Evolutionary conservation across 2,888 invertebrate genomes (phyloP).

Genomic region (Troides oblongomaculatus): DNA sequence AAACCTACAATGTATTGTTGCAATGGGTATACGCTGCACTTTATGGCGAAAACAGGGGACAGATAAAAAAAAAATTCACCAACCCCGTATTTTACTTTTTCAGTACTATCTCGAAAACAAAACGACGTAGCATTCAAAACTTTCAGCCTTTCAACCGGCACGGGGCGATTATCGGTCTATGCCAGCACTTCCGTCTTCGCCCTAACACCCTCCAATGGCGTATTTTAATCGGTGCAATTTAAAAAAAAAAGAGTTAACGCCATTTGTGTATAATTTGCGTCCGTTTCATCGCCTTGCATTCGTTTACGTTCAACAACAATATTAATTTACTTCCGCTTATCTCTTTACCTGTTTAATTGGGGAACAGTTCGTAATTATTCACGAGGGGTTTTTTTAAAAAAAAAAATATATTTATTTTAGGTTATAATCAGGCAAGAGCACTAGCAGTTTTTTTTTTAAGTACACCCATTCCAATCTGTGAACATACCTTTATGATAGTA

Average conservation of each 20-base stretch:
- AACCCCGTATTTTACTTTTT: slow-evolving; percentile 16
- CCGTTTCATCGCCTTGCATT: slow-evolving; percentile 40
- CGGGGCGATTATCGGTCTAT: slow-evolving; percentile 41
- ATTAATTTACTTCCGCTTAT: slow-evolving; percentile 3
- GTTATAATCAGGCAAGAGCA: too few species aligned
- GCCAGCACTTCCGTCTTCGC: slow-evolving; percentile 36
- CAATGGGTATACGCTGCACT: background rate
- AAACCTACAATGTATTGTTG: background rate
- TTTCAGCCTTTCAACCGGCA: slow-evolving; percentile 23
- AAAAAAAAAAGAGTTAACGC: slow-evolving; percentile 32
- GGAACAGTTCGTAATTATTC: slow-evolving; percentile 8
- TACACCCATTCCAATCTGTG: too few species aligned
- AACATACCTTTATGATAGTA: too few species aligned
- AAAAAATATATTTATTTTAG: too few species aligned
- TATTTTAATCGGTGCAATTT: slow-evolving; percentile 41
- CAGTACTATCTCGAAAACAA: slow-evolving; percentile 20
- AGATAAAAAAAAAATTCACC: slow-evolving; percentile 14
- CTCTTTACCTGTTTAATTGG: slow-evolving; percentile 23
- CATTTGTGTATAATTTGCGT: slow-evolving; percentile 41
- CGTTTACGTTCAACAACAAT: slow-evolving; percentile 33
- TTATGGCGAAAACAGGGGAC: background rate
- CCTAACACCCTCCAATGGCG: slow-evolving; percentile 32
- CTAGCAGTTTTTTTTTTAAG: too few species aligned
- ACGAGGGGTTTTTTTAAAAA: too few species aligned
- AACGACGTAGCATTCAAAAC: slow-evolving; percentile 19